Evolutionary conservation across 2,888 invertebrate species (phyloP).

Genomic region (Plutella xylostella): DNA sequence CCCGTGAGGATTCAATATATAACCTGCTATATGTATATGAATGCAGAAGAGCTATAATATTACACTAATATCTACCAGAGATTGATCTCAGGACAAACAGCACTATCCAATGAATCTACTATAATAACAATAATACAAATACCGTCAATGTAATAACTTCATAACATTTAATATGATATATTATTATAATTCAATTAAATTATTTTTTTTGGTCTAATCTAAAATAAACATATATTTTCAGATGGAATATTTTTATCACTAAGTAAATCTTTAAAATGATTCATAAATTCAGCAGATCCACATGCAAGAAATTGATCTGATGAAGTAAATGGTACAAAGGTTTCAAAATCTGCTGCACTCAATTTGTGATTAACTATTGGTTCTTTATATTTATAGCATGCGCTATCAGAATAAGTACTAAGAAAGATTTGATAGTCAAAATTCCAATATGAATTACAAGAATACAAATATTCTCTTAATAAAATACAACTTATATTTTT

Average conservation of each 20-base stretch:
- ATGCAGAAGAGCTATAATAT: too few relatives aligned
- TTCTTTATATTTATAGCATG: constrained; percentile 60
- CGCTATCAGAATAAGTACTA: constrained; percentile 23
- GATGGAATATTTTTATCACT: constrained; percentile 25
- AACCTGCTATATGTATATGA: too few relatives aligned
- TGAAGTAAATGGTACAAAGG: constrained; percentile 31
- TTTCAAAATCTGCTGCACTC: constrained; percentile 30
- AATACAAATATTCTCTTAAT: constrained; percentile 71
- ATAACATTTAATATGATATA: too few relatives aligned
- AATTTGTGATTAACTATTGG: constrained; percentile 49
- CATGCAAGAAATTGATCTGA: constrained; percentile 68
- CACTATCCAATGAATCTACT: too few relatives aligned
- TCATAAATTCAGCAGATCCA: constrained; percentile 71
- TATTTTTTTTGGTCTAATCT: too few relatives aligned
- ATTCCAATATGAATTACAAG: constrained; percentile 77
- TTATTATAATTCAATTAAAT: too few relatives aligned
- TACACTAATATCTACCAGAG: too few relatives aligned
- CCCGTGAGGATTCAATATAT: too few relatives aligned
- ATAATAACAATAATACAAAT: too few relatives aligned
- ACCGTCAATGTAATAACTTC: too few relatives aligned
- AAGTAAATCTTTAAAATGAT: constrained; percentile 42
- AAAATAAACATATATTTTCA: constrained; percentile 47
- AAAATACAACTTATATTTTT: constrained; percentile 65
- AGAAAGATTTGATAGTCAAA: constrained; percentile 75
- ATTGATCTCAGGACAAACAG: too few relatives aligned